Percentiles rank a stretch among this genome's conserved stretches.
These are phyloP conservation scores for Crotalus adamanteus DNA, from an alignment of 2,797 vertebrate genomes.

Conservation along the genomic window DNA sequence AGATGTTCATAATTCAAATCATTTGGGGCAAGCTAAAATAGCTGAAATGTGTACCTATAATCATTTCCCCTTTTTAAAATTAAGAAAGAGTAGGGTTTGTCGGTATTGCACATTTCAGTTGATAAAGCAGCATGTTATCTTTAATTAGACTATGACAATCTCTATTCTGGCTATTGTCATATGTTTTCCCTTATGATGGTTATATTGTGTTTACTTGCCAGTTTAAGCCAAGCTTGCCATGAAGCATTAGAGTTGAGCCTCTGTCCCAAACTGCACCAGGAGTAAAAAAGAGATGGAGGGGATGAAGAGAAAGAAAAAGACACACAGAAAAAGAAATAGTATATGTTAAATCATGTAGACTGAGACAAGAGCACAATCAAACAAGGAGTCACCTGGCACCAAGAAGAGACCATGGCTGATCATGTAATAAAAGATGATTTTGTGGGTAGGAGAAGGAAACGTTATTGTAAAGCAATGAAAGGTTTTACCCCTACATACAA, in stretches of 20 bases:
- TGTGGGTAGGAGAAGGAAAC: slow-evolving; percentile 23
- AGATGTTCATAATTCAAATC: not conserved
- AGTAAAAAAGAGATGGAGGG: slow-evolving; percentile 65
- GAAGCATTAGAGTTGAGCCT: slow-evolving; percentile 73
- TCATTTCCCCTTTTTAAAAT: not conserved
- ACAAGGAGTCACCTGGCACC: slow-evolving; percentile 10
- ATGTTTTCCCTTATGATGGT: slow-evolving; percentile 69
- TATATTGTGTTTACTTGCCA: slow-evolving; percentile 79
- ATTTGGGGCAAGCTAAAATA: not conserved
- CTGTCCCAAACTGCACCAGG: slow-evolving; percentile 72
- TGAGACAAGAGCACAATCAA: slow-evolving; percentile 50
- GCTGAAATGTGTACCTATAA: slow-evolving; percentile 4
- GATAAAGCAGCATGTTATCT: slow-evolving; percentile 49
- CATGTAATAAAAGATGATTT: slow-evolving; percentile 25
- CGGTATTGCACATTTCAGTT: slow-evolving; percentile 51
- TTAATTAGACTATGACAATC: slow-evolving; percentile 62
- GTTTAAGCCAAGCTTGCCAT: slow-evolving; percentile 79
- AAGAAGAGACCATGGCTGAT: slow-evolving; percentile 30
- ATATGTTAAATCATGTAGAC: slow-evolving; percentile 63
- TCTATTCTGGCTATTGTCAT: slow-evolving; percentile 76
- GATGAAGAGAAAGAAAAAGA: slow-evolving; percentile 75
- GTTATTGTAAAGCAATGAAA: slow-evolving; percentile 22
- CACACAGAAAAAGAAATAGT: slow-evolving; percentile 68
- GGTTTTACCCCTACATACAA: slow-evolving; percentile 26
- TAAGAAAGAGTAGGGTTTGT: slow-evolving; percentile 45